Conservation (phyloP, 2,113 vertebrate species). For the Aphyosemion australe region DNA sequence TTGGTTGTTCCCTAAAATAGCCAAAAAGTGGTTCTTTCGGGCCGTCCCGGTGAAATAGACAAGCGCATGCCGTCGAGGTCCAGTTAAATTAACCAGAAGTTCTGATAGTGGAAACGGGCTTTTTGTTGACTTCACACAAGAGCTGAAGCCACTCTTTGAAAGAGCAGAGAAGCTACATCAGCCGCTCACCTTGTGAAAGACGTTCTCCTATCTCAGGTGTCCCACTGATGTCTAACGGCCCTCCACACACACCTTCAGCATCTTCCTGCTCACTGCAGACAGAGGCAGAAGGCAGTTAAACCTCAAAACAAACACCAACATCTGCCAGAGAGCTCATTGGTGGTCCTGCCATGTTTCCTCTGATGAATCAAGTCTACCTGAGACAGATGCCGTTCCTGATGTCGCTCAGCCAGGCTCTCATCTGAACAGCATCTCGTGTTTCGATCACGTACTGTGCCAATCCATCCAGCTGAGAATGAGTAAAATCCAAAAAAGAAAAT, state of each 20-base stretch:
- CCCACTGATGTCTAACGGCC: constrained; percentile 81
- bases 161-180: background rate
- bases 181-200: constrained; percentile 82
- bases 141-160: no score
- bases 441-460: constrained; percentile 87
- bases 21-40: no score
- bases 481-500: background rate
- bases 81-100: no score
- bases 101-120: no score
- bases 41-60: no score
- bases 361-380: constrained; percentile 70
- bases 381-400: constrained; percentile 88
- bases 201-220: constrained; percentile 83
- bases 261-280: constrained; percentile 81
- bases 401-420: constrained; percentile 91
- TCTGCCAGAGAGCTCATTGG: no score
- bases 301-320: background rate
- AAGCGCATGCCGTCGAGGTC: no score
- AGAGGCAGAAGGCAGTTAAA: background rate
- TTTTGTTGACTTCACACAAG: no score
- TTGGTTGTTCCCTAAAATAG: no score
- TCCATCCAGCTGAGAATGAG: constrained; percentile 79
- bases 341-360: no score
- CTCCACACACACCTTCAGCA: constrained; percentile 75
- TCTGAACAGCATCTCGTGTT: constrained; percentile 86